Evolutionary conservation across 2,113 vertebrate genomes (phyloP), one percentile per base, ranked within the genome.

Genomic region (Cervus canadensis): DNA sequence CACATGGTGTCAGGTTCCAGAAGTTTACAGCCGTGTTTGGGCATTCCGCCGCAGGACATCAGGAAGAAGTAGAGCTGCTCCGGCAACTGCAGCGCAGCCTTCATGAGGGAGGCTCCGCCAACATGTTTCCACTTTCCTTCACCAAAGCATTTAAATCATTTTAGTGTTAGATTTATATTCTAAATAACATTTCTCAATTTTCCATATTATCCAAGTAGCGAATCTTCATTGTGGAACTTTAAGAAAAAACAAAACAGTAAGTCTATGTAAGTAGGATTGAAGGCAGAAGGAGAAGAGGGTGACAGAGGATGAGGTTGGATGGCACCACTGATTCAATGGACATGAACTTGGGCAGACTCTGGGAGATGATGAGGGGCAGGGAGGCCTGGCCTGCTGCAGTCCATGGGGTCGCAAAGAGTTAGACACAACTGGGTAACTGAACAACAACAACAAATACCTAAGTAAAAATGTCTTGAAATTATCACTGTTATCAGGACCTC

Each of bases 21-120:
- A 48, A 33, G 64, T 52, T 93, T 8, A 11, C 3, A 67, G 33
- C n/a, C 6, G 0, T 1, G 1, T 19, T 17, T 17, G 23, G 7
- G n/a, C 48, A 11, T n/a, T 79, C n/a, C 2, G 5, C 26, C 19
- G 15, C 4, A 3, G 21, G 1, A 9, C 2, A 0, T n/a, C 25
- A 81, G n/a, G 40, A 12, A 7, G 59, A 83, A 21, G 13, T 0
- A 25, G 59, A 54, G 33, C 6, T 50, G 7, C 48, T 85, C 45
- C 0, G 36, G 10, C 14, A 10, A 2, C 71, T 9, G 17, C 40
- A 30, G 17, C 43, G 28, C 21, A 50, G 64, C 13, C 93, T 52
- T 36, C 14, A 1, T 3, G 48, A 16, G 40, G 43, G 62, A 76
- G 1, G n/a, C 26, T 74, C 23, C 33, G 45, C 33, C 56, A 62